These are phyloP conservation scores for Heliconius hortense DNA, from an alignment of 2,888 invertebrate species.

Conservation along the genomic window DNA sequence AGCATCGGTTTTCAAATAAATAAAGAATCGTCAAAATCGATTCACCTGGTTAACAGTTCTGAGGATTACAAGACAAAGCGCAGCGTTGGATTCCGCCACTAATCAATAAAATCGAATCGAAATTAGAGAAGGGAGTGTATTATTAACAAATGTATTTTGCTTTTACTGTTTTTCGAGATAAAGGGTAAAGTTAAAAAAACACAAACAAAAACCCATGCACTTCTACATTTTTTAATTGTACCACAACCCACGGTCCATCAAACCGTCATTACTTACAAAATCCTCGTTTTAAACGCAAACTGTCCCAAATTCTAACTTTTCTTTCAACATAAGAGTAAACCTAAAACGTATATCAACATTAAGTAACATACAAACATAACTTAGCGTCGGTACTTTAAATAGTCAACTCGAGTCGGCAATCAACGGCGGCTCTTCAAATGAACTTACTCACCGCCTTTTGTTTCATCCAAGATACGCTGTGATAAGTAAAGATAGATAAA, in stretches of 20 bases:
- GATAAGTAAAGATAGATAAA: slow-evolving; percentile 6
- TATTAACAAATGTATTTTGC: neutral
- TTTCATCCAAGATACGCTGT: slow-evolving; percentile 5
- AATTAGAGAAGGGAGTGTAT: too few species aligned
- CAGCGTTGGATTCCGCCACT: too few species aligned
- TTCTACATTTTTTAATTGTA: too few species aligned
- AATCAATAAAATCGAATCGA: too few species aligned
- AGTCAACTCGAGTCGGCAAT: neutral
- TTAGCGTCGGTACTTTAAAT: slow-evolving; percentile 17
- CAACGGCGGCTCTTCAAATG: slow-evolving; percentile 7
- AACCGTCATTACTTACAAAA: neutral
- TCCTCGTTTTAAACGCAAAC: neutral
- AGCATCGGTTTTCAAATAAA: too few species aligned
- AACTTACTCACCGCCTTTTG: slow-evolving; percentile 9
- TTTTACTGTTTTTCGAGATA: neutral
- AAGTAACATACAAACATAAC: slow-evolving; percentile 13
- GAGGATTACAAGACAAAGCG: too few species aligned
- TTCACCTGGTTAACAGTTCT: too few species aligned
- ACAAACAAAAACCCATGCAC: too few species aligned
- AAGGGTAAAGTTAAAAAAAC: too few species aligned
- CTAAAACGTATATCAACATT: slow-evolving; percentile 12
- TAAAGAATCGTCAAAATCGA: too few species aligned
- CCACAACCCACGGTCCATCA: neutral
- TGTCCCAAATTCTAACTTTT: neutral
- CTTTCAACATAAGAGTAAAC: slow-evolving; percentile 2